Evolutionary conservation across 2,888 invertebrate species (phyloP).

Genomic region (Xestoiulus laeticollis): DNA sequence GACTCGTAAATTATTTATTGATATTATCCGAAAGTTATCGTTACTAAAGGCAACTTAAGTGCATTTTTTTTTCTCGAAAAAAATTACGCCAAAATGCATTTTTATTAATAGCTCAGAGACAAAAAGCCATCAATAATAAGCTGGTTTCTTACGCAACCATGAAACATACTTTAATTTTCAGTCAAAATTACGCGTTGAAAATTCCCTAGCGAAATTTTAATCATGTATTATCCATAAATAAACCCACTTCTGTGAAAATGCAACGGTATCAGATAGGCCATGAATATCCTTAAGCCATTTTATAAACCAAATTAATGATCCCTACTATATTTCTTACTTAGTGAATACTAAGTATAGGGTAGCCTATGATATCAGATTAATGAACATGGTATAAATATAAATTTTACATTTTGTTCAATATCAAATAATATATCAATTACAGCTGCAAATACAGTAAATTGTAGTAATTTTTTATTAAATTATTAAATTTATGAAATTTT

Average conservation of each 20-base stretch:
- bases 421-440: too few species aligned
- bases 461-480: too few species aligned
- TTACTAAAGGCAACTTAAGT: conserved; percentile 35
- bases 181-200: conserved; percentile 23
- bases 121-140: conserved; percentile 43
- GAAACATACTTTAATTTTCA: conserved; percentile 35
- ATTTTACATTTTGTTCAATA: too few species aligned
- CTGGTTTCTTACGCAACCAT: conserved; percentile 23
- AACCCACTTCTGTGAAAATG: neutral
- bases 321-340: neutral
- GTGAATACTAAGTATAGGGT: neutral
- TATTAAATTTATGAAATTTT: too few species aligned
- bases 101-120: conserved; percentile 41
- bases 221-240: conserved; percentile 40
- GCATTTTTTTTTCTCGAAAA: neutral
- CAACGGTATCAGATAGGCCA: neutral
- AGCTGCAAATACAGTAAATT: too few species aligned
- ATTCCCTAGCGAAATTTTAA: conserved; percentile 34
- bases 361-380: neutral
- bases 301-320: neutral
- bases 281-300: neutral
- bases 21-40: conserved; percentile 43
- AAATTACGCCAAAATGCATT: conserved; percentile 41
- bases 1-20: conserved; percentile 41
- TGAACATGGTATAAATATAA: neutral